phyloP scores from a whole-genome alignment of 1,140 invertebrate genomes.

The Diabrotica virgifera region DNA sequence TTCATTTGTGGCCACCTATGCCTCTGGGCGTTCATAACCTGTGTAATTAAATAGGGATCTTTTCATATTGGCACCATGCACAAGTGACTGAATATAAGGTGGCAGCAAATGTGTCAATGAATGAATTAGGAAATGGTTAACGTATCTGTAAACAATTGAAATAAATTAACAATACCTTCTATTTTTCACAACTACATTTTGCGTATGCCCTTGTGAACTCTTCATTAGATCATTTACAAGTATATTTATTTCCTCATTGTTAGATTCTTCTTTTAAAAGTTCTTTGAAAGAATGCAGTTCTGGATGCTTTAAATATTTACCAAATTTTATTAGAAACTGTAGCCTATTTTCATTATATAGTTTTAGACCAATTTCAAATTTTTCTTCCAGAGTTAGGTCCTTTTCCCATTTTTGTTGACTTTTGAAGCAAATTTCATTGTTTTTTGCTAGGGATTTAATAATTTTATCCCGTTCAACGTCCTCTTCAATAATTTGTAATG shows the following conservation, averaged over 20 bases:
- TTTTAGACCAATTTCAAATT: conserved; percentile 63
- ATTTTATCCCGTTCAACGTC: conserved; percentile 28
- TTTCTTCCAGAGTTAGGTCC: conserved; percentile 67
- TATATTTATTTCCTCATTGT: conserved; percentile 58
- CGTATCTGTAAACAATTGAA: background rate
- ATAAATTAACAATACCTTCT: conserved; percentile 13
- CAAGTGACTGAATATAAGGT: too few relatives aligned
- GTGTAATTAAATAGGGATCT: too few relatives aligned
- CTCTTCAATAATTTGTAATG: background rate
- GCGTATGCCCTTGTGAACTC: conserved; percentile 56
- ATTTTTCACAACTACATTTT: conserved; percentile 60
- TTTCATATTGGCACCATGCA: too few relatives aligned
- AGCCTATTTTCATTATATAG: conserved; percentile 63
- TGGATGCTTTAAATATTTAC: conserved; percentile 63
- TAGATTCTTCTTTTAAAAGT: conserved; percentile 43
- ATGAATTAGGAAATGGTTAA: too few relatives aligned
- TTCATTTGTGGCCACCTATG: too few relatives aligned
- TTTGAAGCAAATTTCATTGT: conserved; percentile 38
- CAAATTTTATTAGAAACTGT: conserved; percentile 74
- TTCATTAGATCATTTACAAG: conserved; percentile 59
- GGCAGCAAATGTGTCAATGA: too few relatives aligned
- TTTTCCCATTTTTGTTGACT: conserved; percentile 71
- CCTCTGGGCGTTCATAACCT: too few relatives aligned
- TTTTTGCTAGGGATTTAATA: conserved; percentile 32
- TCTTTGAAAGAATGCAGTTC: conserved; percentile 68